Conservation (phyloP, 2,888 invertebrate genomes). For the Dione juno region DNA sequence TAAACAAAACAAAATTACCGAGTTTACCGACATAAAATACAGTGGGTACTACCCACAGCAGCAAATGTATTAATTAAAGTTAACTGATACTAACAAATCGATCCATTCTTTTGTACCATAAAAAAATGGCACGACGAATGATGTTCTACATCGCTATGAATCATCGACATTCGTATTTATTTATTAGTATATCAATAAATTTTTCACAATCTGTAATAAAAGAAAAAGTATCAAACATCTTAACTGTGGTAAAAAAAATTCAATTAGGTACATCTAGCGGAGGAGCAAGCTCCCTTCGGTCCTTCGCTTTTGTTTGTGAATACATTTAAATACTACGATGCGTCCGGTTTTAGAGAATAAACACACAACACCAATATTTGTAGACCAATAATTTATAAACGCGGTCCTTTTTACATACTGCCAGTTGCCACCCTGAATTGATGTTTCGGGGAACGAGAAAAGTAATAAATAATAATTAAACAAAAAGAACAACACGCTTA, state of each 20-base stretch:
- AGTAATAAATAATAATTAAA: conserved; percentile 13
- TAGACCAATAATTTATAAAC: conserved; percentile 69
- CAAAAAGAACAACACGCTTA: background rate
- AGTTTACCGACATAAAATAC: too few species aligned
- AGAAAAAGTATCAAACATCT: conserved; percentile 61
- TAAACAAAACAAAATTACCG: background rate
- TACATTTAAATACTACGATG: conserved; percentile 78
- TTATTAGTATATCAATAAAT: background rate
- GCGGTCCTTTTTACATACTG: conserved; percentile 53
- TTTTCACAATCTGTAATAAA: background rate
- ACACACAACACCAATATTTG: conserved; percentile 67
- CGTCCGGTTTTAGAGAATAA: conserved; percentile 69
- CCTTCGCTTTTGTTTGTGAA: conserved; percentile 77
- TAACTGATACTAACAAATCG: too few species aligned
- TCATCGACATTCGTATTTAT: background rate
- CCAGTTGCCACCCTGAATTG: conserved; percentile 37
- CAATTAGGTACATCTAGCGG: conserved; percentile 63
- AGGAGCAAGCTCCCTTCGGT: conserved; percentile 69
- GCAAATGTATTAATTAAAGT: too few species aligned
- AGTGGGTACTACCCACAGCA: too few species aligned
- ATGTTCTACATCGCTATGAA: too few species aligned
- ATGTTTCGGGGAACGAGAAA: conserved; percentile 19
- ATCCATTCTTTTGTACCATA: too few species aligned
- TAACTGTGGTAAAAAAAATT: conserved; percentile 57
- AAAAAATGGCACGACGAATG: too few species aligned